phyloP scores from a whole-genome alignment of 2,797 vertebrate species.

The Otus scops region DNA sequence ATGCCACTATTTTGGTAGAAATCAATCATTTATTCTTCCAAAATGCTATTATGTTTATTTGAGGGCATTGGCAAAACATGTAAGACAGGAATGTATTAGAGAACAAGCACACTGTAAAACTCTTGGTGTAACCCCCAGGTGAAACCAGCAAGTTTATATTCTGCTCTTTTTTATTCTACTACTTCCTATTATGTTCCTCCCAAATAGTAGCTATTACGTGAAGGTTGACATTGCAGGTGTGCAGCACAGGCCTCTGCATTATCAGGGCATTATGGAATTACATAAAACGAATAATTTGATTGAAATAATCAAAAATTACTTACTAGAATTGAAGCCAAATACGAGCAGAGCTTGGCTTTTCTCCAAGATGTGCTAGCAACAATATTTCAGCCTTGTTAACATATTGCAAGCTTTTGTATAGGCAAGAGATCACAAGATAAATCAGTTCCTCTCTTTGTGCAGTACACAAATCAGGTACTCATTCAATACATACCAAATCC shows the following conservation, averaged over 20 bases:
- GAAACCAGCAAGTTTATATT: not conserved
- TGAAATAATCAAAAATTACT: not conserved
- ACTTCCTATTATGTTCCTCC: not conserved
- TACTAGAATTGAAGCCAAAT: not conserved
- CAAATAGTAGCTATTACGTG: not conserved
- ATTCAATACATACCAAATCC: not conserved
- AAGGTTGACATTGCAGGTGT: not conserved
- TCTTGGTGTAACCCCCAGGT: not conserved
- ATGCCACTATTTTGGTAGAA: not conserved
- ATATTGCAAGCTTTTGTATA: not conserved
- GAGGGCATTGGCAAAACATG: not conserved
- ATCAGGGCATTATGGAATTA: not conserved
- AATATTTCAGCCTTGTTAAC: not conserved
- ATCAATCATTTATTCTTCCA: not conserved
- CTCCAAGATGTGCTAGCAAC: not conserved
- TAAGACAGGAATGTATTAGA: not conserved
- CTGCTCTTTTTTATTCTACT: not conserved
- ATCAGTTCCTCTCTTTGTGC: not conserved
- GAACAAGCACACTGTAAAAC: not conserved
- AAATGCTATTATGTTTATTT: not conserved
- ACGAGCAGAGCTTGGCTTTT: not conserved
- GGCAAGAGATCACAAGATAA: not conserved
- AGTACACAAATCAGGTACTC: not conserved
- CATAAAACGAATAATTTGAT: not conserved
- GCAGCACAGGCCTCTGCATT: not conserved